These are phyloP conservation scores for Parnassius smintheus DNA, from an alignment of 2,888 invertebrate species.

Conservation along the genomic window DNA sequence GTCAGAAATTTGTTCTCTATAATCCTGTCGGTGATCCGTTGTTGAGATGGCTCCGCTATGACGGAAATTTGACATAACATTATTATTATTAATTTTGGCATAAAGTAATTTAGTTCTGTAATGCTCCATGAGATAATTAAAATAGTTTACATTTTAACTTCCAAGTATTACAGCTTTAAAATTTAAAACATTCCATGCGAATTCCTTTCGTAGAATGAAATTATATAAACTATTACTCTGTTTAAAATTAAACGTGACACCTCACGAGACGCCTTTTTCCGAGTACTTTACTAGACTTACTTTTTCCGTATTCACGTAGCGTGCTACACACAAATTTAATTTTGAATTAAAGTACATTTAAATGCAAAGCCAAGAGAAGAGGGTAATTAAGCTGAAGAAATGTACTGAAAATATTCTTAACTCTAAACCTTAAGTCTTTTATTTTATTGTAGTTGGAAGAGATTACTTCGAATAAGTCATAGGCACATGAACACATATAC, in stretches of 20 bases:
- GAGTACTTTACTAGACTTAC: constrained; percentile 23
- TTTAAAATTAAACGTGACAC: constrained; percentile 26
- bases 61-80: too few species aligned
- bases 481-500: neutral
- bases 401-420: constrained; percentile 64
- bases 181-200: too few species aligned
- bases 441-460: constrained; percentile 15
- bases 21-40: too few species aligned
- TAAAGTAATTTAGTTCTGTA: too few species aligned
- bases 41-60: too few species aligned
- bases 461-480: constrained; percentile 10
- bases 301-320: constrained; percentile 39
- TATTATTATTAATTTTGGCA: too few species aligned
- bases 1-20: too few species aligned
- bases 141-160: too few species aligned
- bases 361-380: constrained; percentile 68
- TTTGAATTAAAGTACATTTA: constrained; percentile 68
- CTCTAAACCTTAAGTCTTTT: constrained; percentile 38
- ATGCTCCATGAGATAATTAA: too few species aligned
- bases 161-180: too few species aligned
- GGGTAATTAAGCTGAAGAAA: constrained; percentile 65
- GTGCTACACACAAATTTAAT: constrained; percentile 62
- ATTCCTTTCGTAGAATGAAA: neutral
- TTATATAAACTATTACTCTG: neutral
- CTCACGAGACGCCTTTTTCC: constrained; percentile 32